These are phyloP conservation scores for Spea bombifrons DNA, from an alignment of 2,113 vertebrate species.

Conservation along the genomic window DNA sequence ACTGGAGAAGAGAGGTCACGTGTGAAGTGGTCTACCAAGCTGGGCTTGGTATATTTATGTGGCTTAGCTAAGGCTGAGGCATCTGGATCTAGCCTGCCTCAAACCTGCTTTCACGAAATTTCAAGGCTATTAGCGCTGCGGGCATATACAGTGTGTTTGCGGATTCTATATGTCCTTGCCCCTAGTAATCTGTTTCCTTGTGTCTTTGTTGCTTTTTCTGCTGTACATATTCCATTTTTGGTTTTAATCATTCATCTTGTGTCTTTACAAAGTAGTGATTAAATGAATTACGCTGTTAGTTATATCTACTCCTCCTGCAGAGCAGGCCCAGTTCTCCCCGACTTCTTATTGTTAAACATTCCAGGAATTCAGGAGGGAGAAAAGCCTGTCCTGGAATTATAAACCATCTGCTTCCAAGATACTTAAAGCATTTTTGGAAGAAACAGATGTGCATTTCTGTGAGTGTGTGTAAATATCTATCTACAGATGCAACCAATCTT, in stretches of 20 bases:
- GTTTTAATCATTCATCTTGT: background rate
- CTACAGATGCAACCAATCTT: slow-evolving; percentile 1
- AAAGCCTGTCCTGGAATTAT: slow-evolving; percentile 62
- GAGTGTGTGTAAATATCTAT: slow-evolving; percentile 27
- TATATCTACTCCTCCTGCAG: background rate
- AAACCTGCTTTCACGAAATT: no score
- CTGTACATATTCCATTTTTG: no score
- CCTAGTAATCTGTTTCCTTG: no score
- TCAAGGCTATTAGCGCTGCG: no score
- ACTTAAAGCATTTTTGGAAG: slow-evolving; percentile 36
- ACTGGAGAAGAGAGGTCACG: no score
- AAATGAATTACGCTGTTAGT: background rate
- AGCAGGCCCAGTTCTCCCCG: background rate
- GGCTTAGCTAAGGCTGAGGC: no score
- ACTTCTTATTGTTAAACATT: slow-evolving; percentile 39
- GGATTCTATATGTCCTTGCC: no score
- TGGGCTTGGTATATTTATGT: no score
- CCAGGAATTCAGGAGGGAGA: slow-evolving; percentile 42
- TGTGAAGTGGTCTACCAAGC: no score
- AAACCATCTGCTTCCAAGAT: slow-evolving; percentile 68
- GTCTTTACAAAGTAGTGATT: background rate
- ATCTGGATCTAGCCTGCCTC: no score
- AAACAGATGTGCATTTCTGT: slow-evolving; percentile 37
- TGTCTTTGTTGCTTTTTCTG: no score
- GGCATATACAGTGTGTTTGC: no score